Evolutionary conservation across 2,113 vertebrate species (phyloP), one percentile per base, ranked within the genome.

Genomic region (Percina caprodes): DNA sequence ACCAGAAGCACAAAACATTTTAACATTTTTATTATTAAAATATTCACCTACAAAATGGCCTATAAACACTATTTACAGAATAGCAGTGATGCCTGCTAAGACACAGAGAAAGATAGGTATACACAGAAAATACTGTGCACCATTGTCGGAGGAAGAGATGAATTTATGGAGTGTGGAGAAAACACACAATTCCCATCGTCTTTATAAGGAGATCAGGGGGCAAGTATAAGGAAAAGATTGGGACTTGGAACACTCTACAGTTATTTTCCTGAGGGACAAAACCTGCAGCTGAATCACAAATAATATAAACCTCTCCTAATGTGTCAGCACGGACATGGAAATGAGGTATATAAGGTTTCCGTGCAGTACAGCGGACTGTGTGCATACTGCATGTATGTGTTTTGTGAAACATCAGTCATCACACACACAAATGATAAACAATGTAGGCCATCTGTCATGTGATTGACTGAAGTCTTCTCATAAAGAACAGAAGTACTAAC

Each of bases 11-110:
- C 1, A 65, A 58, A 66, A 79, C 55, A 83, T 94, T 95, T 95
- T 86, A 72, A 91, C 74, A 73, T 88, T 95, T 95, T 96, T 95
- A 94, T 95, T 95, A 96, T 94, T 95, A 95, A 96, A 96, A 96
- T 95, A 95, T 93, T 93, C 92, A 96, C 93, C 93, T 95, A 95
- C 93, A 95, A 96, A 95, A 94, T 89, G 87, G 86, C 92, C 92
- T 96, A 95, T 95, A 92, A 93, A 96, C 95, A 95, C 91, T 95
- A 95, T 95, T 89, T 95, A 96, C 95, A 95, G 65, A 77, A 78
- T 80, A 93, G 89, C 93, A 92, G 78, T 77, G 79, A 93, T 56
- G 79, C 82, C 86, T 78, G 86, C 86, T 90, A 83, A 90, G 88
- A 94, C 85, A 91, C 58, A 88, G 79, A 90, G 58, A 65, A 73